Percentiles rank a stretch among this genome's conserved stretches.
Conservation (phyloP, 2,888 invertebrate species). For the Nomada lathburiana region DNA sequence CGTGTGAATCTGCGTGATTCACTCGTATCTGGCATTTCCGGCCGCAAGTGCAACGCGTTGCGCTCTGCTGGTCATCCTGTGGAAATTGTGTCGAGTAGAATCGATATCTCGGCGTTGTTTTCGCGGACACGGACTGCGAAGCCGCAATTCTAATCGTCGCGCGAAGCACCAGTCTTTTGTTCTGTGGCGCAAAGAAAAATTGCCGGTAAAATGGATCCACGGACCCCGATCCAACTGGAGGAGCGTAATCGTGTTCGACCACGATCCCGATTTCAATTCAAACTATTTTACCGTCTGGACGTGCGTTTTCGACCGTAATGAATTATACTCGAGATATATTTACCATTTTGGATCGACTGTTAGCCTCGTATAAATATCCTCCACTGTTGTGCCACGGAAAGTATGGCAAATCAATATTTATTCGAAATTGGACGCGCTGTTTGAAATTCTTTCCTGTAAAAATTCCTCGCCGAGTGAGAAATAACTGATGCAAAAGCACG, state of each 20-base stretch:
- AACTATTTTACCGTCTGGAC: background rate
- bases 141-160: conserved; percentile 35
- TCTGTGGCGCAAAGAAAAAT: conserved; percentile 13
- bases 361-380: background rate
- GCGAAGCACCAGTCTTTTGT: conserved; percentile 4
- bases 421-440: background rate
- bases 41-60: conserved; percentile 9
- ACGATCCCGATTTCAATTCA: background rate
- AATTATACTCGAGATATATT: background rate
- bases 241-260: background rate
- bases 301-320: background rate
- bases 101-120: conserved; percentile 62
- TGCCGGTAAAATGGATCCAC: background rate
- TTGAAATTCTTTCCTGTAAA: background rate
- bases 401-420: background rate
- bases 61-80: conserved; percentile 11
- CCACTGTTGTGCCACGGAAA: too few relatives aligned
- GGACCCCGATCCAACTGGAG: background rate
- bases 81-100: conserved; percentile 61
- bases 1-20: conserved; percentile 3
- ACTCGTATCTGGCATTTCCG: conserved; percentile 32
- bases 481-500: too few relatives aligned
- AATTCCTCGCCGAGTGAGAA: too few relatives aligned
- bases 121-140: conserved; percentile 13
- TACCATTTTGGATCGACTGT: background rate